Percentiles rank a stretch among this genome's conserved stretches.
Evolutionary conservation across 2,113 vertebrate genomes (phyloP).

Genomic region (Micronisus gabar): DNA sequence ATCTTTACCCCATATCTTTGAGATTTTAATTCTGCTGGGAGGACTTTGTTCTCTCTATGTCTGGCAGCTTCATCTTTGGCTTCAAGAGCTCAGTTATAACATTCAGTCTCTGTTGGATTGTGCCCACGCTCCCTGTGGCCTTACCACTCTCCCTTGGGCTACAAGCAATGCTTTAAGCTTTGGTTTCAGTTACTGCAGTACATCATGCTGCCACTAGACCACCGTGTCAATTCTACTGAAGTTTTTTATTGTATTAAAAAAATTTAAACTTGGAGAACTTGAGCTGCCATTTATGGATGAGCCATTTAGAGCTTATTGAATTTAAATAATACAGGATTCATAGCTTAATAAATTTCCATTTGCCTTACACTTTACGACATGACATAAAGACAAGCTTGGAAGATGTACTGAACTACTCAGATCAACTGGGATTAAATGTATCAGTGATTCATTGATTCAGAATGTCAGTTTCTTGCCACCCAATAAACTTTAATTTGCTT

Average conservation of each 20-base stretch:
- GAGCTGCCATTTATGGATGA: conserved; percentile 6
- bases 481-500: conserved; percentile 49
- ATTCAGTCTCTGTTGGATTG: not conserved
- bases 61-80: not conserved
- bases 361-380: not conserved
- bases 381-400: conserved; percentile 10
- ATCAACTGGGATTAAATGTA: conserved; percentile 40
- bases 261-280: not conserved
- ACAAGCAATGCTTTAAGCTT: not conserved
- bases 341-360: conserved; percentile 61
- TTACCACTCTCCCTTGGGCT: not conserved
- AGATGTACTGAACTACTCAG: conserved; percentile 11
- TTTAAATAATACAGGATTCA: conserved; percentile 56
- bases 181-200: not conserved
- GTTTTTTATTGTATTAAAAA: not conserved
- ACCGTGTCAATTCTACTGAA: rapidly evolving
- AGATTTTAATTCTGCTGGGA: not conserved
- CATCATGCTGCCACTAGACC: not conserved
- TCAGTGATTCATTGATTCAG: conserved; percentile 34
- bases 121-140: rapidly evolving
- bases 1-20: not conserved
- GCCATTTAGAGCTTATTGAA: conserved; percentile 35
- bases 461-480: not conserved
- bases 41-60: not conserved
- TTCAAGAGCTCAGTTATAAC: not conserved